Evolutionary conservation across 2,888 invertebrate species (phyloP).

Genomic region (Chymomyza fuscimana): DNA sequence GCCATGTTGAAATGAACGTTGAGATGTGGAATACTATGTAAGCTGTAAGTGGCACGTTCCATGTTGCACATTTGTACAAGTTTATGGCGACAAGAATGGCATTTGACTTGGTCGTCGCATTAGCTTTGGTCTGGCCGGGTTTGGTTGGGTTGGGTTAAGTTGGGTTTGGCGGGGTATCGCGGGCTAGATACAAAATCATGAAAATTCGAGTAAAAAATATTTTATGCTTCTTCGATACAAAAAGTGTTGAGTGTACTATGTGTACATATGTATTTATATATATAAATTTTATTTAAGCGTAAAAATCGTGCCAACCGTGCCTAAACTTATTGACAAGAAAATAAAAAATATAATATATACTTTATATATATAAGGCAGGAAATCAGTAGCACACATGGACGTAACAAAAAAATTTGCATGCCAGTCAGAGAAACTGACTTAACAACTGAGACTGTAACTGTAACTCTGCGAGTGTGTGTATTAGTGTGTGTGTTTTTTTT

Average conservation of each 20-base stretch:
- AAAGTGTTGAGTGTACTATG: slow-evolving; percentile 64
- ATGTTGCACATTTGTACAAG: slow-evolving; percentile 67
- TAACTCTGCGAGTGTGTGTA: slow-evolving; percentile 1
- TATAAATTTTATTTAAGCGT: slow-evolving; percentile 69
- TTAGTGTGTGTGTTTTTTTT: not conserved
- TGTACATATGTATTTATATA: slow-evolving; percentile 17
- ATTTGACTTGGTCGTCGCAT: slow-evolving; percentile 48
- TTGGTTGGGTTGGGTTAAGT: not conserved
- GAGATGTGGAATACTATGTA: slow-evolving; percentile 14
- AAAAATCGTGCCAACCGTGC: slow-evolving; percentile 55
- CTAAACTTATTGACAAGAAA: slow-evolving; percentile 28
- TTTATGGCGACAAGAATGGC: slow-evolving; percentile 73
- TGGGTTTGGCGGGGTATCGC: not conserved
- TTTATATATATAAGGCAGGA: slow-evolving; percentile 46
- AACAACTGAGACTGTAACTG: slow-evolving; percentile 16
- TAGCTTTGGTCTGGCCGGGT: slow-evolving; percentile 14
- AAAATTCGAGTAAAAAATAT: not conserved
- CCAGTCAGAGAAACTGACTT: slow-evolving; percentile 58
- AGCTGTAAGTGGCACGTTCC: slow-evolving; percentile 66
- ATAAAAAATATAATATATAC: slow-evolving; percentile 4
- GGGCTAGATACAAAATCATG: not conserved
- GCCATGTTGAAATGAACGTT: slow-evolving; percentile 9
- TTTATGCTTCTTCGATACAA: slow-evolving; percentile 45
- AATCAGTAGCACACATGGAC: slow-evolving; percentile 48
- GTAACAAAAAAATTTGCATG: slow-evolving; percentile 61